These are phyloP conservation scores for Lacerta agilis DNA, from an alignment of 2,797 vertebrate species.

Conservation along the genomic window DNA sequence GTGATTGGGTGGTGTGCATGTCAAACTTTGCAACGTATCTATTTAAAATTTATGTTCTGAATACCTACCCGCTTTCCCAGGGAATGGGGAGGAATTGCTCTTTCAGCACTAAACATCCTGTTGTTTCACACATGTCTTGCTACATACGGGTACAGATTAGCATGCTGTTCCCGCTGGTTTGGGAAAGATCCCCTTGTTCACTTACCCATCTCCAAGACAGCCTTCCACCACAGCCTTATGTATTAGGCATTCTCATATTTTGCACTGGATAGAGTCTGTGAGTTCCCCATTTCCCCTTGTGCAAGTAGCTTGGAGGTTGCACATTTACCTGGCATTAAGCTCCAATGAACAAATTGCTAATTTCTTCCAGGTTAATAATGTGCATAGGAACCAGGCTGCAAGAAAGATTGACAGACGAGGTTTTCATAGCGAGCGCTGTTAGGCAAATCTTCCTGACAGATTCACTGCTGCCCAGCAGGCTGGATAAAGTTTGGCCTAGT, in stretches of 20 bases:
- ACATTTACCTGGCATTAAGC: not conserved
- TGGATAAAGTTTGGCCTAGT: not conserved
- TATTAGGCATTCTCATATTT: not conserved
- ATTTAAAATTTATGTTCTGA: not conserved
- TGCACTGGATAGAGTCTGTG: not conserved
- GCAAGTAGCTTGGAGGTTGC: not conserved
- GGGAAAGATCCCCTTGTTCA: not conserved
- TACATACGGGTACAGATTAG: not conserved
- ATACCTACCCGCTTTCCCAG: not conserved
- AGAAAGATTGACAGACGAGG: not conserved
- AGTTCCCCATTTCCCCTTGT: not conserved
- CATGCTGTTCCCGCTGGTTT: not conserved
- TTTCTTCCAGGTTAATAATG: not conserved
- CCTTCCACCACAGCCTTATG: not conserved
- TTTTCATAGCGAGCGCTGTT: not conserved
- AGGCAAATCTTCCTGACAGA: not conserved
- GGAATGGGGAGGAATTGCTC: not conserved
- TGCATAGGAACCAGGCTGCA: not conserved
- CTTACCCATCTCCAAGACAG: not conserved
- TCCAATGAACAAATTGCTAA: not conserved
- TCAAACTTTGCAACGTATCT: not conserved
- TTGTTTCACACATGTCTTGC: not conserved
- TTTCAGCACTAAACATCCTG: not conserved
- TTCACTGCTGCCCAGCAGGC: not conserved
- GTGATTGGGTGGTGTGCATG: not conserved